Percentiles rank a stretch among this genome's conserved stretches.
Evolutionary conservation across 2,888 invertebrate species (phyloP).

Genomic region (Thymelicus sylvestris): DNA sequence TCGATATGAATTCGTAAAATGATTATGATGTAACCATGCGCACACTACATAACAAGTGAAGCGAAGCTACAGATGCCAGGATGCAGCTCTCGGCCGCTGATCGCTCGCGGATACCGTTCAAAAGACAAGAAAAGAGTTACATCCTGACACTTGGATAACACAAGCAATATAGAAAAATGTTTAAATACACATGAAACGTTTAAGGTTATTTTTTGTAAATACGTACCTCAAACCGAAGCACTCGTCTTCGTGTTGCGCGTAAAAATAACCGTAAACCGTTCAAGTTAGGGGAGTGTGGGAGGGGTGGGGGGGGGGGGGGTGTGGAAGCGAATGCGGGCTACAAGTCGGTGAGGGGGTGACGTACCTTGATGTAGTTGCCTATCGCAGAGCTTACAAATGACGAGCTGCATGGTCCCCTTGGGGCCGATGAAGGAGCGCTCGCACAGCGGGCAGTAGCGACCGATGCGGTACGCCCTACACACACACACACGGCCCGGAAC

Average conservation of each 20-base stretch:
- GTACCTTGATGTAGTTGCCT: slow-evolving; percentile 85
- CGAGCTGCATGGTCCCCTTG: slow-evolving; percentile 87
- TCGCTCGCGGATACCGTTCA: background rate
- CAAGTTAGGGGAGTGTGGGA: background rate
- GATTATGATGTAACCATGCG: slow-evolving; percentile 44
- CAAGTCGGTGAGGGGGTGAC: slow-evolving; percentile 56
- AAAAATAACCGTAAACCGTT: slow-evolving; percentile 13
- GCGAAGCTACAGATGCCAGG: slow-evolving; percentile 44
- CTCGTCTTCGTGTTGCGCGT: background rate
- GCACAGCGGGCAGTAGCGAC: slow-evolving; percentile 89
- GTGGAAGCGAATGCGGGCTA: slow-evolving; percentile 44
- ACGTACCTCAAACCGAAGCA: background rate
- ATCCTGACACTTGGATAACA: slow-evolving; percentile 38
- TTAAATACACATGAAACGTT: slow-evolving; percentile 39
- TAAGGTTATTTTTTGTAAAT: background rate
- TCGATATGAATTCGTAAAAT: slow-evolving; percentile 36
- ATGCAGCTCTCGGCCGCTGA: slow-evolving; percentile 28
- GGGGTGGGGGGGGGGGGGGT: background rate
- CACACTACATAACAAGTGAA: slow-evolving; percentile 43
- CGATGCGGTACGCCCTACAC: slow-evolving; percentile 88
- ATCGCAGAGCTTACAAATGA: slow-evolving; percentile 85
- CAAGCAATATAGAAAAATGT: slow-evolving; percentile 40
- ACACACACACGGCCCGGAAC: slow-evolving; percentile 80
- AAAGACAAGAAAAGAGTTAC: slow-evolving; percentile 1
- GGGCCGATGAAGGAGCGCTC: slow-evolving; percentile 88